Evolutionary conservation across 2,888 invertebrate species (phyloP), one percentile per base, ranked within the genome.

Genomic region (Apodemia mormo): DNA sequence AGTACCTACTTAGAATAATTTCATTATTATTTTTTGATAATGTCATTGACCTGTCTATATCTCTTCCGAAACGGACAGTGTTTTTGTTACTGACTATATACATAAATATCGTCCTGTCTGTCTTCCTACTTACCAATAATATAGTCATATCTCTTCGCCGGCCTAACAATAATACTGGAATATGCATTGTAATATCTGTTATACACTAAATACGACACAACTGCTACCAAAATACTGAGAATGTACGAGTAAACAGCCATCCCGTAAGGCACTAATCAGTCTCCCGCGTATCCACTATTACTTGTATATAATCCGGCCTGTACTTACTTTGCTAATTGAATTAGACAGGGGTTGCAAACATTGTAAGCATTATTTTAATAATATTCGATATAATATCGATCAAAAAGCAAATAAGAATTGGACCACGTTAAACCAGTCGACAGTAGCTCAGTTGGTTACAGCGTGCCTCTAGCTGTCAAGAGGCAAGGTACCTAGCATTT

Each of bases 61-160:
- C 22, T 22, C 22, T 22, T 22, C 22, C 22, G 22, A 22, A 22
- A 22, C 22, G 22, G 22, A 22, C n/a, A n/a, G 22, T 22, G 22
- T 22, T 22, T 22, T 22, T 22, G 22, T 22, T 22, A 22, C 22
- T 22, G 22, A 22, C 22, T 22, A 0, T 22, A 22, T 22, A 22
- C 22, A 22, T 22, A 37, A 4, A 37, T 37, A 2, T 37, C 5
- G 37, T 37, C 37, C 5, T 37, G 37, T 5, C 37, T 37, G 5
- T 37, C 0, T 0, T 40, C 45, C 43, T 7, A 30, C 91, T 89
- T 75, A 93, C 92, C 92, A 71, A 93, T 85, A 71, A 93, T 88
- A 68, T 91, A 93, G 76, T 93, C 92, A 75, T 93, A 93, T 76
- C 84, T 81, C 70, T 91, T 92, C 37, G 83, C 81, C 0, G 91